A percentile compares a stretch with the other conserved stretches of the same genome.
These are phyloP conservation scores for Hirudo medicinalis DNA, from an alignment of 1,140 invertebrate species.

Conservation along the genomic window DNA sequence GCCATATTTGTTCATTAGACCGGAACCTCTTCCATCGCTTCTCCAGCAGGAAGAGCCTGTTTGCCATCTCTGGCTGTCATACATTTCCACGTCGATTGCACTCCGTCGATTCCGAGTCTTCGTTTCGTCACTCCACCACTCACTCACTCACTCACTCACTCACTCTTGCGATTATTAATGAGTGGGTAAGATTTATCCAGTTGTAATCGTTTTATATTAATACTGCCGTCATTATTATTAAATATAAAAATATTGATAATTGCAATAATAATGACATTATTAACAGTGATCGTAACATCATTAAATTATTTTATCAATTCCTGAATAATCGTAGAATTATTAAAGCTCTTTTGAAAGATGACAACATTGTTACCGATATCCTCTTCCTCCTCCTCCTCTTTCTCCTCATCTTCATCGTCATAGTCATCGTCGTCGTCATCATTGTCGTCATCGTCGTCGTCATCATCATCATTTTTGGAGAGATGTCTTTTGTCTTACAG, in stretches of 20 bases:
- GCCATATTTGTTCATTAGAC: too few species aligned
- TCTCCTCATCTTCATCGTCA: neutral
- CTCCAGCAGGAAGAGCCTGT: too few species aligned
- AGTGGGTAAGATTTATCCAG: too few species aligned
- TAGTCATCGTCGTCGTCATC: neutral
- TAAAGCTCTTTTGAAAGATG: neutral
- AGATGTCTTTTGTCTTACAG: neutral
- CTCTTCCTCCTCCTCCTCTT: neutral
- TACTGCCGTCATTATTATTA: neutral
- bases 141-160: constrained; percentile 14
- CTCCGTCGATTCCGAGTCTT: constrained; percentile 24
- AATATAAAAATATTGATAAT: too few species aligned
- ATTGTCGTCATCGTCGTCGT: neutral
- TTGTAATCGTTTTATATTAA: too few species aligned
- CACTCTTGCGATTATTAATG: too few species aligned
- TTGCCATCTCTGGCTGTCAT: too few species aligned
- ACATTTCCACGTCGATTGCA: constrained; percentile 5
- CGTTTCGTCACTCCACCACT: constrained; percentile 7
- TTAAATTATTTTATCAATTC: neutral
- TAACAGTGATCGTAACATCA: too few species aligned
- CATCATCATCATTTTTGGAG: neutral
- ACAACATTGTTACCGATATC: neutral
- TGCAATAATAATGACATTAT: too few species aligned
- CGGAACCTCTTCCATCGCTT: too few species aligned
- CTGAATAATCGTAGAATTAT: neutral